Percentiles rank a stretch among this genome's conserved stretches.
Conservation (phyloP, 2,888 invertebrate genomes). For the Pterostichus niger region DNA sequence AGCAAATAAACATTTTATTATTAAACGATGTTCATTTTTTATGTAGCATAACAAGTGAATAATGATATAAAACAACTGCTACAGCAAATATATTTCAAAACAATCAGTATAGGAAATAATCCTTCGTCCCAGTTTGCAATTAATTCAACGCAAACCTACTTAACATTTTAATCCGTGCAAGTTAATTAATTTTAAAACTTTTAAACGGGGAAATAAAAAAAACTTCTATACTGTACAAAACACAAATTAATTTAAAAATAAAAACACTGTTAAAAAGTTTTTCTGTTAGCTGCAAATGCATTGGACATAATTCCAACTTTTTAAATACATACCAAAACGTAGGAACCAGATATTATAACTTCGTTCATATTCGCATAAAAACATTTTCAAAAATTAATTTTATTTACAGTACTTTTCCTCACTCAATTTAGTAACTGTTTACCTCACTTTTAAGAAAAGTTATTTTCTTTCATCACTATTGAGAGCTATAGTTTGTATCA, state of each 20-base stretch:
- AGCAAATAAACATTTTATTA: slow-evolving; percentile 19
- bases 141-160: slow-evolving; percentile 24
- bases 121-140: slow-evolving; percentile 1
- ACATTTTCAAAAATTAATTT: too few relatives aligned
- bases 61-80: neutral
- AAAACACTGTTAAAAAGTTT: slow-evolving; percentile 35
- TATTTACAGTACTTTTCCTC: too few relatives aligned
- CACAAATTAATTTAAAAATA: slow-evolving; percentile 41
- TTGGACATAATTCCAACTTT: slow-evolving; percentile 4
- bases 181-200: slow-evolving; percentile 44
- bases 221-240: slow-evolving; percentile 21
- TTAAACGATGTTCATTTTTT: slow-evolving; percentile 36
- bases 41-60: neutral
- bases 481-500: too few relatives aligned
- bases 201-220: slow-evolving; percentile 30
- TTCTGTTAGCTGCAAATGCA: slow-evolving; percentile 13
- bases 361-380: too few relatives aligned
- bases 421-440: too few relatives aligned
- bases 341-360: too few relatives aligned
- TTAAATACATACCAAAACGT: neutral
- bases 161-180: slow-evolving; percentile 39
- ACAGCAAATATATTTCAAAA: slow-evolving; percentile 13
- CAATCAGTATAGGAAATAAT: neutral
- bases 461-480: too few relatives aligned
- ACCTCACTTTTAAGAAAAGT: too few relatives aligned